These are phyloP conservation scores for Tamandua tetradactyla DNA, from an alignment of 2,797 vertebrate genomes.

Conservation along the genomic window DNA sequence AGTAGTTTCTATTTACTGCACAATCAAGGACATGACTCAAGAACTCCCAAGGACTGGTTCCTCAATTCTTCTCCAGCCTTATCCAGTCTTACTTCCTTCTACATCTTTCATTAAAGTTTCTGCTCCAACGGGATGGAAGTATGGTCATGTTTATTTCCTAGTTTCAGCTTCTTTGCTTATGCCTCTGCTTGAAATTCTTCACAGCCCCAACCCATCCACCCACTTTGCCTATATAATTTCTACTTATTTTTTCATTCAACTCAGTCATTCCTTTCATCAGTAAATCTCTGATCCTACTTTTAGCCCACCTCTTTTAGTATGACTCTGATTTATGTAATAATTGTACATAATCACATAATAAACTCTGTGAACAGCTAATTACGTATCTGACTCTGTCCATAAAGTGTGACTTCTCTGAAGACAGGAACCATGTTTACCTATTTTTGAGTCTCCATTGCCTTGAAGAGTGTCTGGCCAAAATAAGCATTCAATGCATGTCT, in stretches of 20 bases:
- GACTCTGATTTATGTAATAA: neutral
- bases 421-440: neutral
- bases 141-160: neutral
- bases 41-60: neutral
- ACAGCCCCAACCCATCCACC: neutral
- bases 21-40: neutral
- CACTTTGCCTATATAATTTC: neutral
- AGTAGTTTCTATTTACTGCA: neutral
- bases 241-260: neutral
- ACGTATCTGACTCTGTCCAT: neutral
- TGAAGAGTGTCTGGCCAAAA: neutral
- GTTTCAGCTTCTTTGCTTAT: neutral
- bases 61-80: neutral
- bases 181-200: neutral
- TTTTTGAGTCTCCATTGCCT: neutral
- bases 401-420: conserved; percentile 1
- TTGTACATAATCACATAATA: neutral
- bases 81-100: neutral
- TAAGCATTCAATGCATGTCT: neutral
- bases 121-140: neutral
- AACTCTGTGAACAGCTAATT: neutral
- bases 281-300: neutral
- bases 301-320: neutral
- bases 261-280: neutral
- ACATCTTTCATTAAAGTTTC: neutral